A percentile compares a stretch with the other conserved stretches of the same genome.
Evolutionary conservation across 2,888 invertebrate species (phyloP).

Genomic region (Thymelicus lineola): DNA sequence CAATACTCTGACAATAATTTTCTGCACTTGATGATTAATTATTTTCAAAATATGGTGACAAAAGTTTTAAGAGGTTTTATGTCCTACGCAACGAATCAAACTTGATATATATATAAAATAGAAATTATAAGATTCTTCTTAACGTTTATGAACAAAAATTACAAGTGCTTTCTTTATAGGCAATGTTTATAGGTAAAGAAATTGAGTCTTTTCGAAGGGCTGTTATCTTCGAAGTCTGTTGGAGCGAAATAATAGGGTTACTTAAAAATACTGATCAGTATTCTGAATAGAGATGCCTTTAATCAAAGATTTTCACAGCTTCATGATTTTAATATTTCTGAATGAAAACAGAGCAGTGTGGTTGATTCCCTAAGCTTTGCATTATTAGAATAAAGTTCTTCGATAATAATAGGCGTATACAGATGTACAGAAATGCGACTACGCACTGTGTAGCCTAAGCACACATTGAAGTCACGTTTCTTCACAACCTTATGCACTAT

Average conservation of each 20-base stretch:
- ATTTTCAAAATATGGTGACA: too few relatives aligned
- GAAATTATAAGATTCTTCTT: background rate
- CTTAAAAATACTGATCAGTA: constrained; percentile 2
- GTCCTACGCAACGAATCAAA: background rate
- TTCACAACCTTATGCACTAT: too few relatives aligned
- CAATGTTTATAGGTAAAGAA: background rate
- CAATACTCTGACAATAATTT: too few relatives aligned
- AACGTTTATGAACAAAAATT: background rate
- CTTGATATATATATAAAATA: background rate
- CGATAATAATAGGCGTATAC: too few relatives aligned
- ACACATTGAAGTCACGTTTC: too few relatives aligned
- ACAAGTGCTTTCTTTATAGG: background rate
- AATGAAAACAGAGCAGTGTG: background rate
- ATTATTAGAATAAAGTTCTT: too few relatives aligned
- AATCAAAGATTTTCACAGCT: constrained; percentile 1
- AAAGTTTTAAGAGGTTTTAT: background rate
- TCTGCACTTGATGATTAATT: too few relatives aligned
- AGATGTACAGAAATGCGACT: too few relatives aligned
- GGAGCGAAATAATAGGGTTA: constrained; percentile 5
- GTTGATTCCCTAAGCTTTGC: too few relatives aligned
- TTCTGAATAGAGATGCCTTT: background rate
- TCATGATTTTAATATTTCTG: background rate
- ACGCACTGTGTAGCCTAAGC: too few relatives aligned
- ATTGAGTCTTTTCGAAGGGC: background rate
- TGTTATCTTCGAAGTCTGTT: background rate